Conservation (phyloP, 2,888 invertebrate genomes). For the Disparrhopalites patrizii region DNA sequence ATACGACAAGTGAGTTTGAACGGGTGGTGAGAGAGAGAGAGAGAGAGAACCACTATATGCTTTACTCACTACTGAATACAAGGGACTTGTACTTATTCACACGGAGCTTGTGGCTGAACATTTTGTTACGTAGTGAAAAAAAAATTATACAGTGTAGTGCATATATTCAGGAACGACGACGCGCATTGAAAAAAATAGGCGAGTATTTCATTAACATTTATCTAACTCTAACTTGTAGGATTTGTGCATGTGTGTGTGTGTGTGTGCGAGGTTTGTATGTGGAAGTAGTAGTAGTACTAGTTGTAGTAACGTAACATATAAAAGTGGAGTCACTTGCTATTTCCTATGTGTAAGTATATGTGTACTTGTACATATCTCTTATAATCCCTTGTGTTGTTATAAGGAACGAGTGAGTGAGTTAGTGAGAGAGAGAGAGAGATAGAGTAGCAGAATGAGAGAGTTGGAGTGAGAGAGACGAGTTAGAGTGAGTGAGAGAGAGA, state of each 20-base stretch:
- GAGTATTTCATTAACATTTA: constrained; percentile 28
- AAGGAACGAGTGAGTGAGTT: neutral
- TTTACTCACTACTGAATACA: too few species aligned
- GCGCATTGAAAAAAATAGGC: constrained; percentile 22
- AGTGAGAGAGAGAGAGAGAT: neutral
- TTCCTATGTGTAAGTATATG: neutral
- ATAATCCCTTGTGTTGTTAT: neutral
- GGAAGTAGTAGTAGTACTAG: neutral
- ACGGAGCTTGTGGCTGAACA: too few species aligned
- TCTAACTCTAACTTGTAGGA: constrained; percentile 20
- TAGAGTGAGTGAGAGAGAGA: neutral
- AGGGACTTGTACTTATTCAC: too few species aligned
- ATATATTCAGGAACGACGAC: too few species aligned
- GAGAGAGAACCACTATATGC: too few species aligned
- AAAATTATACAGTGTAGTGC: too few species aligned
- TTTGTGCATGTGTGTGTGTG: constrained; percentile 1
- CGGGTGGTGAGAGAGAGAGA: constrained; percentile 1
- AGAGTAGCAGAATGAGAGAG: constrained; percentile 11
- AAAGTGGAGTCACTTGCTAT: constrained; percentile 1
- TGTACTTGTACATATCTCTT: neutral
- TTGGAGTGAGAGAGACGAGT: neutral
- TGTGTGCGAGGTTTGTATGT: neutral
- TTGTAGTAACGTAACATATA: too few species aligned
- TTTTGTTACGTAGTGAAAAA: too few species aligned
- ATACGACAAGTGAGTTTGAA: constrained; percentile 8